These are phyloP conservation scores for Ichneumoninae sp. DNA, from an alignment of 2,888 invertebrate genomes.

Conservation along the genomic window DNA sequence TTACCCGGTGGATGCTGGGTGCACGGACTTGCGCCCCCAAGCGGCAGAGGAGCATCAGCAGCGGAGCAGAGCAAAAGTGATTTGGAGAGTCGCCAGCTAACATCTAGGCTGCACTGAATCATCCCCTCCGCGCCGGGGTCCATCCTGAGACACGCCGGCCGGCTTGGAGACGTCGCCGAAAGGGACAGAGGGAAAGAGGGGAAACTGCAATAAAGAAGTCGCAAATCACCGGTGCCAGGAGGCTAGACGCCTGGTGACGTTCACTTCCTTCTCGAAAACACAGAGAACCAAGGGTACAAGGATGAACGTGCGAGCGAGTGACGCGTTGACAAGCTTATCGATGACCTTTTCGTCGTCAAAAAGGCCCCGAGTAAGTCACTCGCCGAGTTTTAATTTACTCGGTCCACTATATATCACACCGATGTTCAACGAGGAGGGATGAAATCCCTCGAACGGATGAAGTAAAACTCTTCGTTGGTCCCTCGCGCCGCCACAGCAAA, in stretches of 20 bases:
- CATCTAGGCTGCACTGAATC: constrained; percentile 79
- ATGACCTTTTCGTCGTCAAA: constrained; percentile 26
- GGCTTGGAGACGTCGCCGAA: constrained; percentile 36
- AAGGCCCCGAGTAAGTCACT: constrained; percentile 10
- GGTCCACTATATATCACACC: not conserved
- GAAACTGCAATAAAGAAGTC: constrained; percentile 78
- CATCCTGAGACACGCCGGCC: constrained; percentile 45
- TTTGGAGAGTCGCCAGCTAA: constrained; percentile 81
- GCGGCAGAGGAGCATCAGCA: constrained; percentile 56
- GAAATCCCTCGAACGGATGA: constrained; percentile 12
- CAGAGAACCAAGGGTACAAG: not conserved
- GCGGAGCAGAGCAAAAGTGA: constrained; percentile 74
- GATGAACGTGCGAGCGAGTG: constrained; percentile 25
- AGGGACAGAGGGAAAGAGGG: constrained; percentile 19
- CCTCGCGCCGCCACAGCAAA: constrained; percentile 18
- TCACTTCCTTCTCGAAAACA: constrained; percentile 40
- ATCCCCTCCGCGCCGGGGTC: constrained; percentile 67
- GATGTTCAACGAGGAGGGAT: not conserved
- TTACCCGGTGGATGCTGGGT: constrained; percentile 37
- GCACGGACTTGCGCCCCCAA: constrained; percentile 38
- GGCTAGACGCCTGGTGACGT: constrained; percentile 55
- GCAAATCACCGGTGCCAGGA: constrained; percentile 73
- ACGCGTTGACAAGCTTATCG: constrained; percentile 41
- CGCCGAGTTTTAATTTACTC: constrained; percentile 31
- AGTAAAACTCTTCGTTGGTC: constrained; percentile 14